Conservation (phyloP, 2,888 invertebrate species). For the Cheilosia vulpina region DNA sequence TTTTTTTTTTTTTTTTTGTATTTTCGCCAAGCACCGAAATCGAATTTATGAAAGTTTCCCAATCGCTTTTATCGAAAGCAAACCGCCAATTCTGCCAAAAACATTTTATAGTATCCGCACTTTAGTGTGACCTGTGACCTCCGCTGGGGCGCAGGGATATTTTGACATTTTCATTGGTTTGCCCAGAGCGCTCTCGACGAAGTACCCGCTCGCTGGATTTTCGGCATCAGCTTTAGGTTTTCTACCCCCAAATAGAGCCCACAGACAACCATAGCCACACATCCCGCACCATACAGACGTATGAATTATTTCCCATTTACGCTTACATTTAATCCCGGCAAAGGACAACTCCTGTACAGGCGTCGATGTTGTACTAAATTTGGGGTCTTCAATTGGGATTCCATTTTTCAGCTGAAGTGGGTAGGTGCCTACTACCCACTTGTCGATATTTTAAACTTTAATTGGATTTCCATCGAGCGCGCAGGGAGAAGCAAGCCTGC, state of each 20-base stretch:
- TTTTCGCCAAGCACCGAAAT: conserved; percentile 6
- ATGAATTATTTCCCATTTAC: conserved; percentile 69
- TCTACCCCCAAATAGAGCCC: conserved; percentile 28
- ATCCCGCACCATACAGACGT: conserved; percentile 38
- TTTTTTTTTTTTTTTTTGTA: conserved; percentile 2
- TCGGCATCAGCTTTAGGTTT: conserved; percentile 32
- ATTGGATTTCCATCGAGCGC: conserved; percentile 55
- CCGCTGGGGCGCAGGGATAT: conserved; percentile 8
- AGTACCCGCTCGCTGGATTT: not conserved
- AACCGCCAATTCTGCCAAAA: conserved; percentile 53
- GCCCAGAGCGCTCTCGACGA: not conserved
- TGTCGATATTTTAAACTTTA: conserved; percentile 60
- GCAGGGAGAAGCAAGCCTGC: too few relatives aligned
- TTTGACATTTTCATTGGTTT: conserved; percentile 54
- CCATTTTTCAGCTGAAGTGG: not conserved
- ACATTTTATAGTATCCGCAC: conserved; percentile 30
- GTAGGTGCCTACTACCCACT: not conserved
- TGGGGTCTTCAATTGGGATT: conserved; percentile 12
- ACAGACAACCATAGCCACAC: conserved; percentile 37
- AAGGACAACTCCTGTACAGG: conserved; percentile 28
- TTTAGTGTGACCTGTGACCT: conserved; percentile 30
- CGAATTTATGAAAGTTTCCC: conserved; percentile 61
- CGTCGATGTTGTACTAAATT: conserved; percentile 43
- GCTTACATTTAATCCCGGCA: conserved; percentile 52
- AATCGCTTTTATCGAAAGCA: conserved; percentile 14